These are phyloP conservation scores for Geotrypetes seraphini DNA, from an alignment of 2,797 vertebrate species.

Conservation along the genomic window DNA sequence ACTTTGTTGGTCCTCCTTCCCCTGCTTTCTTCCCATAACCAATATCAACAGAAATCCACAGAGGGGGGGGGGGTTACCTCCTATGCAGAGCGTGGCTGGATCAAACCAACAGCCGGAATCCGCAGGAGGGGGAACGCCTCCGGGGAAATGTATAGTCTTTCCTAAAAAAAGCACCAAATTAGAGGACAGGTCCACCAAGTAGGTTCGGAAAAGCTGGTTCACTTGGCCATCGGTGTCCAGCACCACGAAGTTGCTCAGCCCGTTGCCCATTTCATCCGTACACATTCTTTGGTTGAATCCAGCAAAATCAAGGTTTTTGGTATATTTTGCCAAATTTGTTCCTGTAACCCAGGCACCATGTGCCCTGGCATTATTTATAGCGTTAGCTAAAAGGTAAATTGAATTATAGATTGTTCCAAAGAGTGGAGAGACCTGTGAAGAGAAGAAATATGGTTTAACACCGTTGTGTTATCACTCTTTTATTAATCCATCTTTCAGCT, in stretches of 20 bases:
- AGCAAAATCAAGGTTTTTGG: conserved; percentile 66
- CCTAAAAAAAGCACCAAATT: conserved; percentile 51
- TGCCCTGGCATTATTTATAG: conserved; percentile 61
- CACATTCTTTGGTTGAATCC: conserved; percentile 75
- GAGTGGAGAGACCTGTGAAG: conserved; percentile 74
- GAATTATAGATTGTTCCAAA: conserved; percentile 91
- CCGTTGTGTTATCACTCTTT: too few species aligned
- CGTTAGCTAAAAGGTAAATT: conserved; percentile 75
- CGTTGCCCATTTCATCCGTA: conserved; percentile 56
- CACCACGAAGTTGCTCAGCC: conserved; percentile 65
- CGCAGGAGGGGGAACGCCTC: conserved; percentile 54
- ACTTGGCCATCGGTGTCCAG: conserved; percentile 69
- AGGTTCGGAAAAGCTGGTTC: conserved; percentile 61
- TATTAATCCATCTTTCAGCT: too few species aligned
- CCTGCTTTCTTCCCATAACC: too few species aligned
- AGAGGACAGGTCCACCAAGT: conserved; percentile 55
- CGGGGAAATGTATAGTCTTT: conserved; percentile 66
- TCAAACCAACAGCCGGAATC: conserved; percentile 86
- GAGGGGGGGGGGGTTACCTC: conserved; percentile 71
- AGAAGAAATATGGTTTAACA: too few species aligned
- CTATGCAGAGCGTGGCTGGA: conserved; percentile 55
- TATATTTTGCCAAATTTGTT: conserved; percentile 61
- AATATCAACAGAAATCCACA: too few species aligned
- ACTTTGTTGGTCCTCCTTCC: too few species aligned
- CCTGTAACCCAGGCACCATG: conserved; percentile 54